Evolutionary conservation across 2,888 invertebrate species (phyloP).

Genomic region (Drosophila trichaetosa): DNA sequence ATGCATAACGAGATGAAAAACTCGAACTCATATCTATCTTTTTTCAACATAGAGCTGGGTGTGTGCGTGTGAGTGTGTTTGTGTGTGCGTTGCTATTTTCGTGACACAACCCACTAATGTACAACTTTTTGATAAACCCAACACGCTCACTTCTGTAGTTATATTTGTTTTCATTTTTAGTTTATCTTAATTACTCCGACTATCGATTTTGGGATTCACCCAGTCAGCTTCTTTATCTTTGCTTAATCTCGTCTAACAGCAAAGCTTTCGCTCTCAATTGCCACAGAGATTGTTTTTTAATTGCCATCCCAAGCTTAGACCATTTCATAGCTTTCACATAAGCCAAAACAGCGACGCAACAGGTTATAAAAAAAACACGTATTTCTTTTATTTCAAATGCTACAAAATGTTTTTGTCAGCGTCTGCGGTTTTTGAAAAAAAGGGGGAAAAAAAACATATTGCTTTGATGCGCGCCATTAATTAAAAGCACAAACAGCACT

Average conservation of each 20-base stretch:
- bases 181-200: slow-evolving; percentile 16
- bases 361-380: slow-evolving; percentile 35
- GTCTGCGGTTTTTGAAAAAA: slow-evolving; percentile 4
- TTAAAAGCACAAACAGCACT: slow-evolving; percentile 56
- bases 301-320: slow-evolving; percentile 35
- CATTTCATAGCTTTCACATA: slow-evolving; percentile 51
- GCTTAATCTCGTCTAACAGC: slow-evolving; percentile 49
- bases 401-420: slow-evolving; percentile 3
- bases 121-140: neutral
- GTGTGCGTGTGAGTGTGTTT: neutral
- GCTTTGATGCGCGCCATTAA: slow-evolving; percentile 38
- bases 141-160: neutral
- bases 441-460: neutral
- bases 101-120: neutral
- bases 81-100: neutral
- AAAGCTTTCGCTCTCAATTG: slow-evolving; percentile 62
- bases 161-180: slow-evolving; percentile 6
- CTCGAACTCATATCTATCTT: slow-evolving; percentile 2
- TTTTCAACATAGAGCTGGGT: neutral
- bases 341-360: slow-evolving; percentile 31
- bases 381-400: neutral
- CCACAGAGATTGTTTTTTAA: slow-evolving; percentile 35
- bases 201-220: slow-evolving; percentile 57
- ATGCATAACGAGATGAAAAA: slow-evolving; percentile 22
- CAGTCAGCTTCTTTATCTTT: slow-evolving; percentile 20